Evolutionary conservation across 1,140 invertebrate species (phyloP), one percentile per base, ranked within the genome.

Genomic region (Saxidomus purpurata): DNA sequence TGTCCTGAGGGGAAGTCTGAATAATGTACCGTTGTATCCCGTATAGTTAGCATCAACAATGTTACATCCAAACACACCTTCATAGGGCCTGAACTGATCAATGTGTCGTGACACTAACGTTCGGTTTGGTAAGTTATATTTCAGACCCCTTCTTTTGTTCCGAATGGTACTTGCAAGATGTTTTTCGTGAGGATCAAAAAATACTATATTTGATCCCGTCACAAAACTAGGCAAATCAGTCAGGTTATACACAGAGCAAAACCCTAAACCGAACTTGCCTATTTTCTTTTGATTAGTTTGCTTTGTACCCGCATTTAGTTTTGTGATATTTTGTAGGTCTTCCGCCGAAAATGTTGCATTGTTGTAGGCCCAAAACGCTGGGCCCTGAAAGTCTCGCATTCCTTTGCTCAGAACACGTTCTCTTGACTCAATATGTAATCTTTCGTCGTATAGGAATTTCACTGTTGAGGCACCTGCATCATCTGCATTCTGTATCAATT

Each of bases 401-500:
- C 88, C 91, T 25, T 93, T 90, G 81, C 92, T 90, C 13, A 94
- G 59, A 1, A 95, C 85, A 36, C 90, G 86, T 47, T 92, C 89
- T 38, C 77, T 74, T 13, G 74, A 52, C 43, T 94, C 87, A 40
- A 83, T 47, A 83, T 94, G 93, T 59, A 91, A 63, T 81, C 94
- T 76, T 87, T 95, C 93, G 67, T 94, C 95, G 61, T 92, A 88
- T 15, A 95, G 92, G 82, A 95, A 95, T 36, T 90, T 79, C 1
- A 95, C 91, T 87, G 90, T 85, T 6, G 89, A 93, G 9, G 95
- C 94, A 38, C 93, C 92, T 40, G 95, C 94, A 92, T 95, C 95
- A 89, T 95, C 95, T 28, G 95, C 94, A 90, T 98, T 94, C 80
- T 94, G 94, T 38, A 94, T 79, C 22, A 94, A 83, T 87, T 94